Percentiles rank a stretch among this genome's conserved stretches.
Conservation (phyloP, 2,113 vertebrate genomes). For the Rhodinocichla rosea region DNA sequence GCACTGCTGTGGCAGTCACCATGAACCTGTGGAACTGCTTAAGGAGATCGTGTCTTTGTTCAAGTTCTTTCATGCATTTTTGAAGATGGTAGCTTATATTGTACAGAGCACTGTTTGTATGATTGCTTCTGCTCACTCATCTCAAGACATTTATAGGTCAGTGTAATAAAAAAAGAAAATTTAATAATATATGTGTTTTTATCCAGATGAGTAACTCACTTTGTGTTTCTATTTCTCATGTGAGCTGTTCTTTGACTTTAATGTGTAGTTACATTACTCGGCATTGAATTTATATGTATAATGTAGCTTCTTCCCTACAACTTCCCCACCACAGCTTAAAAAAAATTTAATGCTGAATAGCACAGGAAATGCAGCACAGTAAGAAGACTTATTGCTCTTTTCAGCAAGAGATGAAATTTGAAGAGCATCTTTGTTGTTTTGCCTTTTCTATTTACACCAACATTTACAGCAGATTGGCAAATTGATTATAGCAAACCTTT, state of each 20-base stretch:
- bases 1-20: not conserved
- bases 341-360: conserved; percentile 32
- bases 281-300: conserved; percentile 48
- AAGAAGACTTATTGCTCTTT: not conserved
- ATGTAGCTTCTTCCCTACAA: conserved; percentile 36
- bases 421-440: not conserved
- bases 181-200: conserved; percentile 64
- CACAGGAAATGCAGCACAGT: not conserved
- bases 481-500: not conserved
- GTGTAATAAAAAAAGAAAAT: conserved; percentile 61
- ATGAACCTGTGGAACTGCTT: not conserved
- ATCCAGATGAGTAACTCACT: conserved; percentile 58
- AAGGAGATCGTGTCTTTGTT: conserved; percentile 21
- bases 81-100: not conserved
- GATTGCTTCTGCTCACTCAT: conserved; percentile 52
- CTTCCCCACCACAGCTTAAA: conserved; percentile 32
- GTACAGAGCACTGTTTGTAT: not conserved
- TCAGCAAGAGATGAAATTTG: conserved; percentile 3
- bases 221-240: conserved; percentile 56
- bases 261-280: conserved; percentile 45
- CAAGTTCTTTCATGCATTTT: conserved; percentile 55
- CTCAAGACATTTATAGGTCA: conserved; percentile 53
- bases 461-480: not conserved
- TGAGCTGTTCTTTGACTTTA: conserved; percentile 59
- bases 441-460: not conserved